phyloP scores from a whole-genome alignment of 2,113 vertebrate genomes.

The Montifringilla adamsi region DNA sequence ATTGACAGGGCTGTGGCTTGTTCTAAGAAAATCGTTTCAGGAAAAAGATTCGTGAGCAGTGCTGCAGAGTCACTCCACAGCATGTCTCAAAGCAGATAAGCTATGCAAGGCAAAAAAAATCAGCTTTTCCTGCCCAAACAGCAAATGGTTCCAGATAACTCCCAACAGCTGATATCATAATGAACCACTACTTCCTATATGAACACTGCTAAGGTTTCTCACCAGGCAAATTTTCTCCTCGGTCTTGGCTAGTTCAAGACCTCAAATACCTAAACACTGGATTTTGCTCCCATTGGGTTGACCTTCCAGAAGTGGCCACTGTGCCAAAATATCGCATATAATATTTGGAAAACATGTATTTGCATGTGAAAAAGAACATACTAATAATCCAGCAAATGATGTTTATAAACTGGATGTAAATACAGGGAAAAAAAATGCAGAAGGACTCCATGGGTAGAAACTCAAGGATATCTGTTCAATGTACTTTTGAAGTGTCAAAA shows the following conservation, averaged over 20 bases:
- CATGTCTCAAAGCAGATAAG: background rate
- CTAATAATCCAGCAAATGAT: background rate
- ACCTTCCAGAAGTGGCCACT: background rate
- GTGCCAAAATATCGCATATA: background rate
- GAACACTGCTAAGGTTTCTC: background rate
- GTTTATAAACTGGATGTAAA: background rate
- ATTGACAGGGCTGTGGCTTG: background rate
- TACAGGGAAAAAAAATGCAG: background rate
- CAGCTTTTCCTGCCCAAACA: background rate
- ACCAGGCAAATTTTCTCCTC: background rate
- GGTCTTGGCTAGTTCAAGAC: background rate
- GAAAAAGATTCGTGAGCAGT: background rate
- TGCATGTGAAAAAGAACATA: background rate
- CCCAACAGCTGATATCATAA: background rate
- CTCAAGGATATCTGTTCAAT: background rate
- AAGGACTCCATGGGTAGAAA: background rate
- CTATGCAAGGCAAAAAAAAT: background rate
- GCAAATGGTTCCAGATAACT: conserved; percentile 4
- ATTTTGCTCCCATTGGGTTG: background rate
- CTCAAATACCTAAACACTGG: background rate
- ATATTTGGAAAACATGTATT: background rate
- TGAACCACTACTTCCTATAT: background rate
- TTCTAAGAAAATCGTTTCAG: background rate
- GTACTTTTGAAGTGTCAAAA: background rate
- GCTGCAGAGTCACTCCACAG: background rate